These are phyloP conservation scores for Rutilus rutilus DNA, from an alignment of 2,113 vertebrate genomes.

Conservation along the genomic window DNA sequence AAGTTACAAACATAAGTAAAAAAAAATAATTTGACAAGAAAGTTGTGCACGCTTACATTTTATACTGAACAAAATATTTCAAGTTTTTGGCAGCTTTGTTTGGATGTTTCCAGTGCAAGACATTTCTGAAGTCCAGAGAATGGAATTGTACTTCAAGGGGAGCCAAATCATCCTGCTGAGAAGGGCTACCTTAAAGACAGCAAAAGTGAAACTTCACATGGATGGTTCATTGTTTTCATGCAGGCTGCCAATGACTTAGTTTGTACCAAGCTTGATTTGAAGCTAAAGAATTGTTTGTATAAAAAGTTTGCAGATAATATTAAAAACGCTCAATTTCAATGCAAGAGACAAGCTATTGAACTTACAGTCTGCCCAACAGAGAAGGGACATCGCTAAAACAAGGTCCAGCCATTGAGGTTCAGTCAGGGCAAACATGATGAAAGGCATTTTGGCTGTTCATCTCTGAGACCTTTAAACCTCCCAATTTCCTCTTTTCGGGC, in stretches of 20 bases:
- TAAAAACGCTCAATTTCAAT: background rate
- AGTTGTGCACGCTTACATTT: slow-evolving; percentile 71
- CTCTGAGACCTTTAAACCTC: background rate
- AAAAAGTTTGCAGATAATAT: background rate
- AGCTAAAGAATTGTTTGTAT: background rate
- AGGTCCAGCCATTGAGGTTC: slow-evolving; percentile 31
- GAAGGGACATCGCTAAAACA: background rate
- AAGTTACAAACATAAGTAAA: background rate
- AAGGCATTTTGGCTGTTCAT: background rate
- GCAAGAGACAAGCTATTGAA: slow-evolving; percentile 7
- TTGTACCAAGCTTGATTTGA: background rate
- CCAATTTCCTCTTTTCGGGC: background rate
- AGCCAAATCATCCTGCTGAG: slow-evolving; percentile 16
- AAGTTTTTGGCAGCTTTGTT: slow-evolving; percentile 36
- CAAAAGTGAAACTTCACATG: slow-evolving; percentile 6
- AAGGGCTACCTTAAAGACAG: slow-evolving; percentile 36
- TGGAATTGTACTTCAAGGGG: slow-evolving; percentile 68
- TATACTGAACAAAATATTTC: slow-evolving; percentile 73
- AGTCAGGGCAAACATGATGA: slow-evolving; percentile 36
- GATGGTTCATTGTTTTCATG: background rate
- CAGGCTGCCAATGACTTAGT: background rate
- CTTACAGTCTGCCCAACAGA: slow-evolving; percentile 44
- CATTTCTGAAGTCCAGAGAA: slow-evolving; percentile 73
- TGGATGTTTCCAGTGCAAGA: slow-evolving; percentile 68
- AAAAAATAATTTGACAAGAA: background rate